A percentile compares a stretch with the other conserved stretches of the same genome.
Evolutionary conservation across 2,888 invertebrate species (phyloP).

Genomic region (Tetanocera ferruginea): DNA sequence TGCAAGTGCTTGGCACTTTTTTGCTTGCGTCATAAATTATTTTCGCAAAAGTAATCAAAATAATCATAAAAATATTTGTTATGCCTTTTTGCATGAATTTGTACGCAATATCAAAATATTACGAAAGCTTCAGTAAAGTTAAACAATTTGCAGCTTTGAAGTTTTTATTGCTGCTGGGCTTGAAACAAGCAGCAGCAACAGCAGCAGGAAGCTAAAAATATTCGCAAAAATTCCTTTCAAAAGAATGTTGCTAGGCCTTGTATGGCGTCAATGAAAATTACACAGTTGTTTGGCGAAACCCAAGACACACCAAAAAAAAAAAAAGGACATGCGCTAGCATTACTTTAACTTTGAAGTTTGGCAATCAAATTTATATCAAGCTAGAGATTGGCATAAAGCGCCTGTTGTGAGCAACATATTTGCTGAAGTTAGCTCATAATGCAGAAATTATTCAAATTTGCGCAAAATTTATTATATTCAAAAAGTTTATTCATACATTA

Average conservation of each 20-base stretch:
- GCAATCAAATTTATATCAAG: background rate
- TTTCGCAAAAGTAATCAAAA: slow-evolving; percentile 17
- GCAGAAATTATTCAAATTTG: too few species aligned
- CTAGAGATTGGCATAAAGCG: too few species aligned
- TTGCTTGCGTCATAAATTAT: background rate
- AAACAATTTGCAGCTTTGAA: slow-evolving; percentile 4
- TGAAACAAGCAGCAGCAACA: background rate
- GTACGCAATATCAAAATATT: background rate
- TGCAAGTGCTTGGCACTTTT: slow-evolving; percentile 16
- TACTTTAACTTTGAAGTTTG: background rate
- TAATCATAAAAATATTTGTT: slow-evolving; percentile 21
- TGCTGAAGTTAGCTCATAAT: too few species aligned
- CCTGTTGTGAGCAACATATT: too few species aligned
- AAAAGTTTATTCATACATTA: too few species aligned
- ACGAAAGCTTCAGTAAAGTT: background rate
- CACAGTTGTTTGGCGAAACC: too few species aligned
- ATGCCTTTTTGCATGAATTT: slow-evolving; percentile 8
- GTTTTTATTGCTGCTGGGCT: slow-evolving; percentile 1
- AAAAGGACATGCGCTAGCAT: background rate
- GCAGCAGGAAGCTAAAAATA: too few species aligned
- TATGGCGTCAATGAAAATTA: too few species aligned
- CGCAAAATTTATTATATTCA: too few species aligned
- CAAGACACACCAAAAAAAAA: background rate
- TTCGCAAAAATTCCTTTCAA: too few species aligned
- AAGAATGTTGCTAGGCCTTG: too few species aligned